phyloP scores from a whole-genome alignment of 2,113 vertebrate species.

The Lophura nycthemera region DNA sequence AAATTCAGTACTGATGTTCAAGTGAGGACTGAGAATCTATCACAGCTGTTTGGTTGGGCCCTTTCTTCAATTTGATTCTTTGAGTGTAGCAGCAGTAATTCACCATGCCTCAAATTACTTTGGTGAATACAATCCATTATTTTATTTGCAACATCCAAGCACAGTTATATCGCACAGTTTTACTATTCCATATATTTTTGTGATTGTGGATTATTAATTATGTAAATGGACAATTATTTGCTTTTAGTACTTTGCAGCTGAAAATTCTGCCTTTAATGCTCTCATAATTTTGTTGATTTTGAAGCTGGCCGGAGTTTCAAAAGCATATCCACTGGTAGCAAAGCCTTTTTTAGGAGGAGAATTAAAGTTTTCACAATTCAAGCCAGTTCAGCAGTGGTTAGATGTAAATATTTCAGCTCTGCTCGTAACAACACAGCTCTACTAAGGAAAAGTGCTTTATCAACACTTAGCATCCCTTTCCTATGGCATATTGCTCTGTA shows the following conservation, averaged over 20 bases:
- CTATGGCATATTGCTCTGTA: background rate
- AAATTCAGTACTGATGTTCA: background rate
- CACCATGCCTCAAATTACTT: background rate
- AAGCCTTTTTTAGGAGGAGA: background rate
- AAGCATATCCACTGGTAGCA: background rate
- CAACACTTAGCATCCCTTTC: background rate
- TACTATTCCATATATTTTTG: background rate
- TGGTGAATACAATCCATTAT: background rate
- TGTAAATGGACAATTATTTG: background rate
- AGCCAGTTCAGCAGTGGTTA: background rate
- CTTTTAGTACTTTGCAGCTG: background rate
- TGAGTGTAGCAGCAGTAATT: background rate
- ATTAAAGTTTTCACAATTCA: background rate
- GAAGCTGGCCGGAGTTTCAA: background rate
- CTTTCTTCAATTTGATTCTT: background rate
- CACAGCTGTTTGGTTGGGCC: background rate
- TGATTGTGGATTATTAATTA: background rate
- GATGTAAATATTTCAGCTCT: background rate
- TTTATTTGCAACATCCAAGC: background rate
- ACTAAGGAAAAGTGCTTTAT: background rate
- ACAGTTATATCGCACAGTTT: background rate
- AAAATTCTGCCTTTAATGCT: background rate
- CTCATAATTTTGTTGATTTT: background rate
- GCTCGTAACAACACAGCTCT: background rate
- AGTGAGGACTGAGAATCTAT: background rate